Percentiles rank a stretch among this genome's conserved stretches.
These are phyloP conservation scores for Zeuzera pyrina DNA, from an alignment of 2,888 invertebrate species.

Conservation along the genomic window DNA sequence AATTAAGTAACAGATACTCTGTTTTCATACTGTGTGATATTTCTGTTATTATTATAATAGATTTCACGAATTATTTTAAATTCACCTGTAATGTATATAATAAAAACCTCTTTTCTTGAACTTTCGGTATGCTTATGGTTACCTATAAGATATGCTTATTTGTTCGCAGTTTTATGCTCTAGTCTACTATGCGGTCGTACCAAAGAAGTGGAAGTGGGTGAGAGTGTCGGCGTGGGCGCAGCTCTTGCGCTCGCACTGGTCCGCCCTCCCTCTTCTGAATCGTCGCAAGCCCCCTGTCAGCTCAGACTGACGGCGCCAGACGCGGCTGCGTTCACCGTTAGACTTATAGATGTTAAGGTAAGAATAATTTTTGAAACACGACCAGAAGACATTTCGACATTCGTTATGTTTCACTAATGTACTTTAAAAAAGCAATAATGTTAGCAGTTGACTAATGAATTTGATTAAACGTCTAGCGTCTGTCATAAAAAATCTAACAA, in stretches of 20 bases:
- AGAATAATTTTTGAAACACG: not conserved
- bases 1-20: too few species aligned
- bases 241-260: constrained; percentile 56
- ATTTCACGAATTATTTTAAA: too few species aligned
- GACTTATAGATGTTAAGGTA: constrained; percentile 67
- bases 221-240: constrained; percentile 43
- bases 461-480: too few species aligned
- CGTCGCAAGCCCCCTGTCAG: constrained; percentile 39
- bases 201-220: constrained; percentile 55
- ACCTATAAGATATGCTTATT: too few species aligned
- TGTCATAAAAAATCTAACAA: too few species aligned
- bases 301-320: constrained; percentile 55
- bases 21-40: too few species aligned
- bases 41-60: too few species aligned
- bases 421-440: too few species aligned
- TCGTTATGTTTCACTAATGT: not conserved
- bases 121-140: too few species aligned
- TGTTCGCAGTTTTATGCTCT: constrained; percentile 42
- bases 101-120: too few species aligned
- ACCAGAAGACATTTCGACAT: not conserved
- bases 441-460: too few species aligned
- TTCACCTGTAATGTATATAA: too few species aligned
- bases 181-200: constrained; percentile 63
- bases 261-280: constrained; percentile 29
- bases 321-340: constrained; percentile 54